Conservation (phyloP, 2,113 vertebrate genomes). For the Illadopsis cleaveri region DNA sequence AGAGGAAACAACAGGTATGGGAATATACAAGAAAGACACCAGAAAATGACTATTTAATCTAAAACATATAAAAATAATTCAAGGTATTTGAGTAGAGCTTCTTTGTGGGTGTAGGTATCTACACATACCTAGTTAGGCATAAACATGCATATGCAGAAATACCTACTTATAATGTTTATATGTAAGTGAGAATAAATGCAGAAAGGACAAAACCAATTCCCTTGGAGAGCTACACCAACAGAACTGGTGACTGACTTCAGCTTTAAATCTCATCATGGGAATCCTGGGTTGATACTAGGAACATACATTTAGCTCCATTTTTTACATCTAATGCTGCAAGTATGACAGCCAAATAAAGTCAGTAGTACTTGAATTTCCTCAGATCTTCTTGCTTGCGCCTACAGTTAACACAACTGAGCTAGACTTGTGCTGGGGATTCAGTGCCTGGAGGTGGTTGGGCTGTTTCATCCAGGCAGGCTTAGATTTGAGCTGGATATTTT, state of each 20-base stretch:
- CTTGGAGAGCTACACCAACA: neutral
- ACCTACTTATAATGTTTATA: neutral
- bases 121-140: neutral
- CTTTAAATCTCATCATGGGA: neutral
- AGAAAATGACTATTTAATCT: neutral
- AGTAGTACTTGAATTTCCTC: neutral
- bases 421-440: neutral
- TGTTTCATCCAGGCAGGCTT: neutral
- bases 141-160: neutral
- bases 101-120: neutral
- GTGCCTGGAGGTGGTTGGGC: fast-evolving
- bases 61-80: neutral
- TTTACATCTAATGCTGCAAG: neutral
- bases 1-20: neutral
- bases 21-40: neutral
- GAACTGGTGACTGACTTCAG: neutral
- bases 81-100: neutral
- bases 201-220: neutral
- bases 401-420: neutral
- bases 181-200: neutral
- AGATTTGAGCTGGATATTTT: neutral
- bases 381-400: neutral
- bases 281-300: neutral
- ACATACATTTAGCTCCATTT: neutral
- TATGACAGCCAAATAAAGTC: neutral